Percentiles rank a stretch among this genome's conserved stretches.
Evolutionary conservation across 2,888 invertebrate species (phyloP).

Genomic region (Aproaerema taeniolella): DNA sequence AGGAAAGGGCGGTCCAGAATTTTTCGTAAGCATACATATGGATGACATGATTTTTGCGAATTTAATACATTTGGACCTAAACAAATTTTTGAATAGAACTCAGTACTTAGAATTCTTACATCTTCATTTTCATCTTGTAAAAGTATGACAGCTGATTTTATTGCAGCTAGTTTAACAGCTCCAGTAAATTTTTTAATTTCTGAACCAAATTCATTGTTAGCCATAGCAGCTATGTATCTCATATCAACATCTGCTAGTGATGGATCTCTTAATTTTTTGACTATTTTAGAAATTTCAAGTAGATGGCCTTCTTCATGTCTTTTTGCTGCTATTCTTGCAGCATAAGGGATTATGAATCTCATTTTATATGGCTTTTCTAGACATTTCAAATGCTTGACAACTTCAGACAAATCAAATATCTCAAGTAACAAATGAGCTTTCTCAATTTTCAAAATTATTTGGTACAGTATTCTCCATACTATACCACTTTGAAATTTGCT

Average conservation of each 20-base stretch:
- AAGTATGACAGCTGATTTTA: slow-evolving; percentile 57
- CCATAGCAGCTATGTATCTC: slow-evolving; percentile 51
- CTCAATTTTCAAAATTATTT: slow-evolving; percentile 36
- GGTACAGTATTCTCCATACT: slow-evolving; percentile 50
- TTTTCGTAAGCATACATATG: slow-evolving; percentile 47
- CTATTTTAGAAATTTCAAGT: slow-evolving; percentile 32
- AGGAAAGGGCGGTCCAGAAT: slow-evolving; percentile 44
- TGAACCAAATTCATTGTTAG: slow-evolving; percentile 54
- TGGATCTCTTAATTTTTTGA: slow-evolving; percentile 42
- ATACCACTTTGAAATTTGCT: slow-evolving; percentile 32
- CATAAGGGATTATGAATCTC: slow-evolving; percentile 51
- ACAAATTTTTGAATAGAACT: slow-evolving; percentile 34
- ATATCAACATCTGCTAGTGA: slow-evolving; percentile 51
- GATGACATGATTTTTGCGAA: no score
- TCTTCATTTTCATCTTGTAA: slow-evolving; percentile 76
- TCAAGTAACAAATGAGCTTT: not conserved
- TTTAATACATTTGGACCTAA: not conserved
- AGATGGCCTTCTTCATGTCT: slow-evolving; percentile 23
- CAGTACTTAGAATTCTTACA: slow-evolving; percentile 56
- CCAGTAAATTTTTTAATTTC: slow-evolving; percentile 39
- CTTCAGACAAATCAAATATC: slow-evolving; percentile 21
- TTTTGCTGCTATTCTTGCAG: slow-evolving; percentile 32
- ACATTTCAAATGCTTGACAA: slow-evolving; percentile 27
- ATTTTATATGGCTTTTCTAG: slow-evolving; percentile 35
- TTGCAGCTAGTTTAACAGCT: slow-evolving; percentile 41